Base-by-base conservation (phyloP, 2,888 invertebrate genomes). In the Limnephilus marmoratus region DNA sequence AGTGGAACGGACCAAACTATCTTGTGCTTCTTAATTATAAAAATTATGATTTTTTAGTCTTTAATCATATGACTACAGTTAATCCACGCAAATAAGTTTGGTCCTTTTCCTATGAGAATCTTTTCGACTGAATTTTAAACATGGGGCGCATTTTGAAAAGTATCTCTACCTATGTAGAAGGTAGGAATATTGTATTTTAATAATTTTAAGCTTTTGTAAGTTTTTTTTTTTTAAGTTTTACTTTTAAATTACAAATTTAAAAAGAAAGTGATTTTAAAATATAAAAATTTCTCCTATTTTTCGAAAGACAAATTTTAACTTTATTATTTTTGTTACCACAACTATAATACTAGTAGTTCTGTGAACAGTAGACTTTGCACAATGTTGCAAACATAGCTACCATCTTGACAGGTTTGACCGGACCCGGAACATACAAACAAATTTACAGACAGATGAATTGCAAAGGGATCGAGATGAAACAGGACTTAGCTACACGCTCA, bases 151-250 rank as follows among this genome's bases (percentile, higher is more conserved):
- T 68, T 53, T 9, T 68, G 68, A 68, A 68, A n/a, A n/a, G 9
- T 24, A 68, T 68, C 68, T 68, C 68, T 68, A 18, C 68, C 68
- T 18, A 24, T 24, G 68, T 68, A 24, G 24, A 18, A 24, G 24
- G 68, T 53, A 24, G 24, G 68, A 45, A 45, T 45, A 45, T 41
- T 41, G 41, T 68, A n/a, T 68, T 68, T 68, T 24, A 68, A 83
- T 83, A 83, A 37, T 83, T 83, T 83, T 83, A 83, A 83, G 83
- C 83, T 83, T 83, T 83, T 87, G 86, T 87, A 87, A 12, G 45
- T 87, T 53, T 87, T 9, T 45, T 86, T 86, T 45, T 86, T 12
- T 45, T 24, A 24, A 68, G 68, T 68, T 68, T 68, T 68, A 68
- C n/a, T 68, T 68, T 68, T 24, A 68, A 68, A 68, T 24, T 68